Percentiles rank a stretch among this genome's conserved stretches.
phyloP scores from a whole-genome alignment of 2,113 vertebrate genomes.

The Neolamprologus devosi region DNA sequence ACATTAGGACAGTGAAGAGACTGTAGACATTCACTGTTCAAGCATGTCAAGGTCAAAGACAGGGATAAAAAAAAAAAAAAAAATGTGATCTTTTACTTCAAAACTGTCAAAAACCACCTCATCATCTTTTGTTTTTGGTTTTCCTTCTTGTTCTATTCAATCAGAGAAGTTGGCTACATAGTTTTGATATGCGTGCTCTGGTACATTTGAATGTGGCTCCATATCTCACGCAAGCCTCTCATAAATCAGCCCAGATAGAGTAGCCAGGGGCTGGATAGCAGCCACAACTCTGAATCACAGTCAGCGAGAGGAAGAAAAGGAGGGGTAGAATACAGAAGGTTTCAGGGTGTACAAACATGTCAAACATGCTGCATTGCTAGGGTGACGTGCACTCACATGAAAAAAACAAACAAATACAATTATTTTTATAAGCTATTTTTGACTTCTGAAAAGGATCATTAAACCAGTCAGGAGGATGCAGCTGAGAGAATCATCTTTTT shows the following conservation, averaged over 20 bases:
- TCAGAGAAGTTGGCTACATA: not conserved
- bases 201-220: not conserved
- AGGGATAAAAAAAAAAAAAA: not conserved
- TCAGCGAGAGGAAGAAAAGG: not conserved
- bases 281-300: not conserved
- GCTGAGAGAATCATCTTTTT: constrained; percentile 26
- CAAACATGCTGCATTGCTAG: not conserved
- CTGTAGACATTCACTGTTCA: not conserved
- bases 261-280: not conserved
- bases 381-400: not conserved
- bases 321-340: not conserved
- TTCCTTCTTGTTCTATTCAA: not conserved
- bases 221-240: constrained; percentile 10
- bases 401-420: not conserved
- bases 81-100: not conserved
- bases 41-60: constrained; percentile 51
- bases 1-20: not conserved
- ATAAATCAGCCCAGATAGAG: constrained; percentile 7
- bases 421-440: constrained; percentile 71
- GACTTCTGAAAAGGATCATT: constrained; percentile 32
- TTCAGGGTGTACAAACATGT: constrained; percentile 11
- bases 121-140: not conserved
- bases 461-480: not conserved
- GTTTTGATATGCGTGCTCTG: not conserved
- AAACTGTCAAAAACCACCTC: not conserved